Evolutionary conservation across 2,797 vertebrate species (phyloP), one percentile per base, ranked within the genome.

Genomic region (Phoeniculus purpureus): DNA sequence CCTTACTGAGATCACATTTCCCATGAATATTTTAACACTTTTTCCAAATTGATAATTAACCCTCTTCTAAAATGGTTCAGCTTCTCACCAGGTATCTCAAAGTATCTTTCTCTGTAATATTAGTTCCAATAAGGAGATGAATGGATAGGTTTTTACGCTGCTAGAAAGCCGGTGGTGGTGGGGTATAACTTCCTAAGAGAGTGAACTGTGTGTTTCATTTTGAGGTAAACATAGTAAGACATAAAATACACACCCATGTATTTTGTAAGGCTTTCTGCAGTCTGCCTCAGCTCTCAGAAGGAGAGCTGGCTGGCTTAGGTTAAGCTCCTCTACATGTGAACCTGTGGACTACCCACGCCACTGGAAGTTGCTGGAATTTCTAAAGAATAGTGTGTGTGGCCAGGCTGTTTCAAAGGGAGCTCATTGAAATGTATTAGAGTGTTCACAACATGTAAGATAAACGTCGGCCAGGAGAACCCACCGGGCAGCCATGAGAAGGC

Each of bases 401-500:
- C 92, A 95, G 74, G 89, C 54, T 87, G 94, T 87, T 92, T 96
- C 85, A 85, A 93, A 94, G 93, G 79, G 79, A 89, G 81, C 78
- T 95, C 94, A 85, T 58, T 96, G 92, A 93, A 96, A 91, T 96
- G 92, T 90, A 85, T 85, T 90, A 77, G 89, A 87, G 85, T 85
- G 81, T 94, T 97, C 87, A 93, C 94, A 96, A 89, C 79, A 83
- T 81, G 64, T 77, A 95, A 97, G 93, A 93, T 94, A 95, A 96
- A 95, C 29, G 85, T 87, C 37, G n/a, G 73, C 72, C 91, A 76
- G 78, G 90, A 95, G 85, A 95, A 85, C 95, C 94, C 87, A 95
- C 94, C 55, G 40, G 94, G 85, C 94, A 97, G 96, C 94, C 94
- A 87, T 80, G 94, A 96, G 95, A 97, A 97, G 94, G 90, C 92